Base-by-base conservation (phyloP, 2,888 invertebrate species). In the Podotricha telesiphe region DNA sequence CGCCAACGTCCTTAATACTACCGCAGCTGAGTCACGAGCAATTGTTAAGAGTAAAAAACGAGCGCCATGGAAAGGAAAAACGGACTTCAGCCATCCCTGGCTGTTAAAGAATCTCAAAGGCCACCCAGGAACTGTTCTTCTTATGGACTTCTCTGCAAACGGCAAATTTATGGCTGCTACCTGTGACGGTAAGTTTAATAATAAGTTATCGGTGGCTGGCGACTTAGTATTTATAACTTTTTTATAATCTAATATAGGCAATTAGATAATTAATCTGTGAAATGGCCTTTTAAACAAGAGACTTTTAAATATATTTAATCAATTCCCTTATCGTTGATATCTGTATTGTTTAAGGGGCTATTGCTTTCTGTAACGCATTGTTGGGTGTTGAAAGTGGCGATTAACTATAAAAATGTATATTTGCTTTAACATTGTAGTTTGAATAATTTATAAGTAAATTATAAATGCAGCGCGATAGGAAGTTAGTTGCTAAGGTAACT, bases 151-250 rank as follows among this genome's bases (percentile, higher is more conserved):
- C 86, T 97, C 97, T 76, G 94, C 95, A 71, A 97, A 97, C 88
- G 97, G 96, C 76, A 98, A 97, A 91, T 97, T 95, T 83, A 93
- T 98, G 82, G 96, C 96, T 72, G 96, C 97, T 71, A 96, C 96
- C 82, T 96, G 96, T 78, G 96, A 96, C 93, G 98, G 98, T 98
- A 94, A 94, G 94, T 93, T 48, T 65, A 51, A 19, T 34, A 13
- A 53, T n/a, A 48, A 47, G 0, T 42, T 45, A 13, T 50, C 7
- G 53, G 65, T 69, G 47, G 34, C 19, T 34, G 40, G 45, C 62
- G 28, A 42, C 42, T 65, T 65, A 55, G 1, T 47, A 47, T n/a
- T 17, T 6, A 28, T 40, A 42, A 13, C 42, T 40, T 42, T 28
- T n/a, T 59, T 22, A 2, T 45, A 22, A n/a, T 17, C n/a, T 45